A percentile compares a stretch with the other conserved stretches of the same genome.
These are phyloP conservation scores for Corydoras maculifer DNA, from an alignment of 2,113 vertebrate species.

Conservation along the genomic window DNA sequence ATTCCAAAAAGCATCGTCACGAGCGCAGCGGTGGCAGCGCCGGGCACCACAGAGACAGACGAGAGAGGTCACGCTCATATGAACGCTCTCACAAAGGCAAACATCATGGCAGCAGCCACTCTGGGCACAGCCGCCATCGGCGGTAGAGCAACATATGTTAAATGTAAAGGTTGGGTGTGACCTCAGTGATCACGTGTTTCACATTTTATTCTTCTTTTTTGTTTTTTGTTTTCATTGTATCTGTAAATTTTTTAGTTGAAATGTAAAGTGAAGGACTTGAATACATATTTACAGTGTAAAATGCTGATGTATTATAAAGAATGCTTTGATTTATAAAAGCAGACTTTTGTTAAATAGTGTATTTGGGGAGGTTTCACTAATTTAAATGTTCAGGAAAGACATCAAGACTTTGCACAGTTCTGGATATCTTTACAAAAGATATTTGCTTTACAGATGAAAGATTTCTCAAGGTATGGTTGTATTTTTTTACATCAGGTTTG, in stretches of 20 bases:
- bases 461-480: slow-evolving; percentile 72
- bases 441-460: slow-evolving; percentile 74
- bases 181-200: slow-evolving; percentile 26
- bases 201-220: slow-evolving; percentile 27
- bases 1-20: slow-evolving; percentile 90
- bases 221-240: slow-evolving; percentile 21
- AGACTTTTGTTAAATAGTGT: slow-evolving; percentile 52
- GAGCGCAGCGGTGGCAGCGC: slow-evolving; percentile 62
- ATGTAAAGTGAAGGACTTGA: slow-evolving; percentile 62
- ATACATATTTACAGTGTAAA: slow-evolving; percentile 74
- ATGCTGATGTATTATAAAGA: slow-evolving; percentile 62
- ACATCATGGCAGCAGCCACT: slow-evolving; percentile 82
- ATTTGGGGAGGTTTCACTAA: slow-evolving; percentile 40
- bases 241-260: slow-evolving; percentile 47
- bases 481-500: slow-evolving; percentile 80
- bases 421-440: slow-evolving; percentile 65
- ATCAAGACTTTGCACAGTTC: slow-evolving; percentile 76
- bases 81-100: slow-evolving; percentile 92
- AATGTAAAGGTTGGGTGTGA: background rate
- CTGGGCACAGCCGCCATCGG: slow-evolving; percentile 84
- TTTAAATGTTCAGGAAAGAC: slow-evolving; percentile 61
- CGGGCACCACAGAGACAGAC: slow-evolving; percentile 81
- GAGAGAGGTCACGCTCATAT: slow-evolving; percentile 87
- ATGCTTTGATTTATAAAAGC: slow-evolving; percentile 76
- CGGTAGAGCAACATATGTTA: slow-evolving; percentile 65